Percentiles rank a stretch among this genome's conserved stretches.
These are phyloP conservation scores for Rhimphoctona megacephalus DNA, from an alignment of 2,888 invertebrate species.

Conservation along the genomic window DNA sequence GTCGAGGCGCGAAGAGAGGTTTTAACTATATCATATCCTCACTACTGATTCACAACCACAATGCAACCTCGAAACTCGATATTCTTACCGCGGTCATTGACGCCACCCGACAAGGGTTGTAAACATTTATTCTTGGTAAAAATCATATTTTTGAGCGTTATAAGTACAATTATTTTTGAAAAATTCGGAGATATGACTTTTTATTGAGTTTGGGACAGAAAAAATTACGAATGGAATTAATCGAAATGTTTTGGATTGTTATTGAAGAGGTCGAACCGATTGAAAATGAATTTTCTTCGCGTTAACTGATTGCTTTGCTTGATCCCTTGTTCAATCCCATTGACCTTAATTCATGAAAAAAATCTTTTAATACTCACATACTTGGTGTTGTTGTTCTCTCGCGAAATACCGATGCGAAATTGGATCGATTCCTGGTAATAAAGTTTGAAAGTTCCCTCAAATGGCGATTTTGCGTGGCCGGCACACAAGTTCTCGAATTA, in stretches of 20 bases:
- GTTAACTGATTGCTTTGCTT: too few species aligned
- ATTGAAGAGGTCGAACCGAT: too few species aligned
- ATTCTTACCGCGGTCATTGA: constrained; percentile 44
- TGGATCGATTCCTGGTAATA: constrained; percentile 17
- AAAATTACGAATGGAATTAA: too few species aligned
- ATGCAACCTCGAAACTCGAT: constrained; percentile 46
- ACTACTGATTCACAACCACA: constrained; percentile 57
- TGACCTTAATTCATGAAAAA: not conserved
- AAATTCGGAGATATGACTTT: not conserved
- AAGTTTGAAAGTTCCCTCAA: constrained; percentile 22
- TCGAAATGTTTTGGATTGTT: not conserved
- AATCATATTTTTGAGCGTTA: not conserved
- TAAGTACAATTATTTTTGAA: not conserved
- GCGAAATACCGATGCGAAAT: constrained; percentile 12
- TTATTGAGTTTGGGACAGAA: not conserved
- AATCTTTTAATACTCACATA: not conserved
- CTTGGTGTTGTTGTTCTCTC: not conserved
- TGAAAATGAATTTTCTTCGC: too few species aligned
- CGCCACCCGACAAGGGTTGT: constrained; percentile 15
- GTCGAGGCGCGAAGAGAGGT: constrained; percentile 21
- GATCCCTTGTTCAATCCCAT: not conserved
- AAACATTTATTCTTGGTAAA: not conserved
- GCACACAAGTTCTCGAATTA: constrained; percentile 36
- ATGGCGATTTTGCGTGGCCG: constrained; percentile 27
- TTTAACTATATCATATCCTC: constrained; percentile 47